Conservation (phyloP, 23 tunicate genomes). For the Trididemnum clinides region DNA sequence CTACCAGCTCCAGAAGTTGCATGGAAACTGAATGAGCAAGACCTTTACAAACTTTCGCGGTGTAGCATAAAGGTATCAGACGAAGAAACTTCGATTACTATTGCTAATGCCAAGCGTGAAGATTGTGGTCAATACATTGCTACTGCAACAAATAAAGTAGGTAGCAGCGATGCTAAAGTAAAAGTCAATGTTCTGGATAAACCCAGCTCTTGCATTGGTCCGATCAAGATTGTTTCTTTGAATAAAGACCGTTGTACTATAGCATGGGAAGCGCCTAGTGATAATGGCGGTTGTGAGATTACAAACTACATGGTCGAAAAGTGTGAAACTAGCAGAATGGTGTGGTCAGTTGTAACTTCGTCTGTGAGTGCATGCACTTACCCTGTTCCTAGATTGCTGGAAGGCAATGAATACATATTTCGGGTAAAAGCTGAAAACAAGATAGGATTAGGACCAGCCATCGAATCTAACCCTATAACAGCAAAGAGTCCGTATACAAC, state of each 20-base stretch:
- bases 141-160: conserved; percentile 67
- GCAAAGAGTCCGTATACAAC: conserved; percentile 87
- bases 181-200: conserved; percentile 81
- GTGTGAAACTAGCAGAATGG: conserved; percentile 92
- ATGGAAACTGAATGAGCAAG: conserved; percentile 66
- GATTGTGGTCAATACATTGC: conserved; percentile 80
- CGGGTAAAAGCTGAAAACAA: conserved; percentile 91
- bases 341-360: conserved; percentile 84
- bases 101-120: conserved; percentile 54
- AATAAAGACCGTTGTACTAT: conserved; percentile 78
- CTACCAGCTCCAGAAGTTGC: conserved; percentile 71
- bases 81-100: conserved; percentile 41
- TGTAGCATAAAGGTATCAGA: conserved; percentile 60
- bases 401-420: conserved; percentile 93
- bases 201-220: conserved; percentile 68
- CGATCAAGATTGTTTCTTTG: conserved; percentile 47
- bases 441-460: conserved; percentile 67
- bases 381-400: conserved; percentile 64
- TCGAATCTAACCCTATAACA: conserved; percentile 79
- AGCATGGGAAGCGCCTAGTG: conserved; percentile 80
- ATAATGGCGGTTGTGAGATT: conserved; percentile 85
- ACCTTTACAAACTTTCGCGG: conserved; percentile 79
- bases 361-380: conserved; percentile 61
- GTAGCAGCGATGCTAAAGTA: conserved; percentile 50
- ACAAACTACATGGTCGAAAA: conserved; percentile 74